phyloP scores from a whole-genome alignment of 2,797 vertebrate genomes.

The Buceros bicornis region DNA sequence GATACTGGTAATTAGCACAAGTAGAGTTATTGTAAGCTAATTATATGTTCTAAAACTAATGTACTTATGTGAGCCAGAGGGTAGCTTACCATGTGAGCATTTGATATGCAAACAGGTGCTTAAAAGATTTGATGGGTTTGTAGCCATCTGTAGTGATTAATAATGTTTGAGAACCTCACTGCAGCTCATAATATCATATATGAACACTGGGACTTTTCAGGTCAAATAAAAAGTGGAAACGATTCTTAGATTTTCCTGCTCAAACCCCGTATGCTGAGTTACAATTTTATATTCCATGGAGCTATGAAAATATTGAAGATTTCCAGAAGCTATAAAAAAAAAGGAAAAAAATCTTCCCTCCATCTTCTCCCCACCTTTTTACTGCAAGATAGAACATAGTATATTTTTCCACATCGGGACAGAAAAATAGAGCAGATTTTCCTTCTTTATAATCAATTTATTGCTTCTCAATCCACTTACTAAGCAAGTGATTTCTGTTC shows the following conservation, averaged over 20 bases:
- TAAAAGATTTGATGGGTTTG: constrained; percentile 38
- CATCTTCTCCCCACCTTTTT: background rate
- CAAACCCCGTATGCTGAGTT: background rate
- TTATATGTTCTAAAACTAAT: constrained; percentile 36
- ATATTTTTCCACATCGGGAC: background rate
- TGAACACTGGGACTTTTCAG: background rate
- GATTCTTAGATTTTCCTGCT: background rate
- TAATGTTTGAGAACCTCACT: constrained; percentile 30
- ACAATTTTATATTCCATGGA: background rate
- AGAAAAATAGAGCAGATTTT: background rate
- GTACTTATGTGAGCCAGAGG: constrained; percentile 10
- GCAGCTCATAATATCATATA: constrained; percentile 10
- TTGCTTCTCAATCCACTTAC: background rate
- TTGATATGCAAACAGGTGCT: constrained; percentile 57
- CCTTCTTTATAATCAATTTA: background rate
- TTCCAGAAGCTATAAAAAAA: background rate
- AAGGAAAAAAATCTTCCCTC: background rate
- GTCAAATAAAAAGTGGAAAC: background rate
- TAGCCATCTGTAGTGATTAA: constrained; percentile 65
- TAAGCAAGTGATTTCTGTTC: background rate
- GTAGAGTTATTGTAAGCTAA: constrained; percentile 16
- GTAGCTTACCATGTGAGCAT: constrained; percentile 26
- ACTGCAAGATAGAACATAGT: background rate
- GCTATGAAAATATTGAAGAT: background rate
- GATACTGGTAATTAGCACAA: constrained; percentile 28